A percentile compares a stretch with the other conserved stretches of the same genome.
These are phyloP conservation scores for Pelusios castaneus DNA, from an alignment of 2,113 vertebrate genomes.

Conservation along the genomic window DNA sequence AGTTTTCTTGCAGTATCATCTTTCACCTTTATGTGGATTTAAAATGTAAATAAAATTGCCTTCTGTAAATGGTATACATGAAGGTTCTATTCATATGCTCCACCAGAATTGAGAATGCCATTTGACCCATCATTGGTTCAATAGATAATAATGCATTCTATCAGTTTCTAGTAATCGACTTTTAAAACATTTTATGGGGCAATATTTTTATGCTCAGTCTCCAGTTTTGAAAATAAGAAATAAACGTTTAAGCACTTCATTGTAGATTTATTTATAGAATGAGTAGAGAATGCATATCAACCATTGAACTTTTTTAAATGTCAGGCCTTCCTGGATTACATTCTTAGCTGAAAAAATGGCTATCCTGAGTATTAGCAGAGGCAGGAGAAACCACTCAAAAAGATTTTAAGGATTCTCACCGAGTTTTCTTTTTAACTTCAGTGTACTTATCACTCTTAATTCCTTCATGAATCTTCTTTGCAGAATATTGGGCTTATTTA, in stretches of 20 bases:
- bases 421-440: slow-evolving; percentile 41
- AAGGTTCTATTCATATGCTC: slow-evolving; percentile 74
- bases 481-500: neutral
- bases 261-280: slow-evolving; percentile 77
- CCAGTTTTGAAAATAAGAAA: slow-evolving; percentile 75
- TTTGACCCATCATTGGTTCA: slow-evolving; percentile 78
- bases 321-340: slow-evolving; percentile 55
- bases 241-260: slow-evolving; percentile 73
- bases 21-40: slow-evolving; percentile 80
- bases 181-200: slow-evolving; percentile 76
- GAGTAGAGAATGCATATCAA: slow-evolving; percentile 51
- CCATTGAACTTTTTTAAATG: slow-evolving; percentile 72
- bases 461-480: neutral
- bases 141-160: slow-evolving; percentile 76
- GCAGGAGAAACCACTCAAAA: slow-evolving; percentile 35
- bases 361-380: slow-evolving; percentile 35
- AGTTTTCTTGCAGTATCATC: slow-evolving; percentile 71
- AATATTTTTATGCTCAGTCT: slow-evolving; percentile 74
- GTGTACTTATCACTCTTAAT: slow-evolving; percentile 9
- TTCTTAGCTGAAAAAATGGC: slow-evolving; percentile 41
- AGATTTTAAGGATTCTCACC: slow-evolving; percentile 34
- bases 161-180: slow-evolving; percentile 74
- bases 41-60: slow-evolving; percentile 84
- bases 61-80: slow-evolving; percentile 72
- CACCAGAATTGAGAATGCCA: slow-evolving; percentile 70